Evolutionary conservation across 2,888 invertebrate species (phyloP), one percentile per base, ranked within the genome.

Genomic region (Lymantria dispar): DNA sequence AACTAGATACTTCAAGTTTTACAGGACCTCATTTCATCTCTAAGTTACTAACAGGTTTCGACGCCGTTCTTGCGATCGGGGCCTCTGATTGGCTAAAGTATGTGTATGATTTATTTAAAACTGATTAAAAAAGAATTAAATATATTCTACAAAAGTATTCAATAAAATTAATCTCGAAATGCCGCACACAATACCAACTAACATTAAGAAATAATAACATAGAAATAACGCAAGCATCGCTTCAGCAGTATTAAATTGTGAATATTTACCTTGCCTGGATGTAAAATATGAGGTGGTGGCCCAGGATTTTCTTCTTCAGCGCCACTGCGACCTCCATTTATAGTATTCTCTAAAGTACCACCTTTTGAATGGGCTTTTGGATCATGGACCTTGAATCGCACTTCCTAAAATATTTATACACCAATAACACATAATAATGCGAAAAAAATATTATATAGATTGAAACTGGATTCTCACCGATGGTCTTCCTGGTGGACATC

Each of bases 341-440:
- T 96, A 55, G 97, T 97, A 83, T 96, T 97, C 87, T 97, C 97
- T 74, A 97, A 91, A 38, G 96, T 96, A 47, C 96, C 96, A 50
- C 97, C 97, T 91, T 97, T 97, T 79, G 96, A 95, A 91, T 97
- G 96, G 81, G 95, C 96, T 92, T 97, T 97, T 47, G 96, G 96
- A 92, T 97, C 97, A 92, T 97, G 96, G 72, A 97, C 96, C 93
- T 97, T 97, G 93, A 95, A 98, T 82, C 97, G 96, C 86, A 97
- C 97, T 95, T 97, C 97, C 96, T 97, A 95, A 38, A 72, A 52
- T 30, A 7, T 37, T 14, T 51, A 29, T 13, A 7, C 15, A 38
- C 30, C 14, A 13, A 43, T 31, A 43, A 9, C 29, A 39, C 14
- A 15, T 8, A 30, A 7, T 8, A 29, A 47, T 36, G 7, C 7